Conservation (phyloP, 2,113 vertebrate species). For the Zapus hudsonius region DNA sequence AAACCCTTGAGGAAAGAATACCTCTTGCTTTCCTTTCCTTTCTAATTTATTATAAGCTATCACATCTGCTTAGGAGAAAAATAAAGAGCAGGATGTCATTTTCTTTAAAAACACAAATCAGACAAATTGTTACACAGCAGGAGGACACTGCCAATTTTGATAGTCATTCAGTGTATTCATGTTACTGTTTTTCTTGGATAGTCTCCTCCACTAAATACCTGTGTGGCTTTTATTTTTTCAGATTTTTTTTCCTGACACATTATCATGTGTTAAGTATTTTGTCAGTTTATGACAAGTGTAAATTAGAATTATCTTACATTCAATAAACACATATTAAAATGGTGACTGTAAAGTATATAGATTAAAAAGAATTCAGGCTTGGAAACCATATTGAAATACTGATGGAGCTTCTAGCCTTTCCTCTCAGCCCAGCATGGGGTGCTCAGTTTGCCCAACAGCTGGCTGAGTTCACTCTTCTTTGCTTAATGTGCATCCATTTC, state of each 20-base stretch:
- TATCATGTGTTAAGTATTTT: conserved; percentile 37
- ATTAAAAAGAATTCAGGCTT: not conserved
- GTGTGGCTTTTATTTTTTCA: conserved; percentile 43
- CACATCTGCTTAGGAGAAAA: conserved; percentile 52
- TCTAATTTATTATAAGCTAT: conserved; percentile 60
- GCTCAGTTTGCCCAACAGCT: not conserved
- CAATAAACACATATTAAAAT: conserved; percentile 27
- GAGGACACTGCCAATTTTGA: conserved; percentile 43
- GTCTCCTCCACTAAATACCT: not conserved
- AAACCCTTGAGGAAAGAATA: conserved; percentile 9
- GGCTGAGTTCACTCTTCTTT: not conserved
- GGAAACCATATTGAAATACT: not conserved
- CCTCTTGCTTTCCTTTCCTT: conserved; percentile 49
- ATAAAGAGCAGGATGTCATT: conserved; percentile 22
- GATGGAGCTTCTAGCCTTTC: not conserved
- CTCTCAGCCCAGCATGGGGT: not conserved
- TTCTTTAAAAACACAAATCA: conserved; percentile 49
- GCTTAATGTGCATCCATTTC: not conserved
- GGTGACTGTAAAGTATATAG: conserved; percentile 35
- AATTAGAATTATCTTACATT: conserved; percentile 35
- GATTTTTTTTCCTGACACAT: conserved; percentile 17
- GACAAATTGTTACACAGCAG: conserved; percentile 21
- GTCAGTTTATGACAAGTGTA: conserved; percentile 47
- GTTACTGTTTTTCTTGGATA: conserved; percentile 45
- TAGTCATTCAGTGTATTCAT: not conserved